Evolutionary conservation across 2,797 vertebrate species (phyloP).

Genomic region (Platyrinchus mystaceus): DNA sequence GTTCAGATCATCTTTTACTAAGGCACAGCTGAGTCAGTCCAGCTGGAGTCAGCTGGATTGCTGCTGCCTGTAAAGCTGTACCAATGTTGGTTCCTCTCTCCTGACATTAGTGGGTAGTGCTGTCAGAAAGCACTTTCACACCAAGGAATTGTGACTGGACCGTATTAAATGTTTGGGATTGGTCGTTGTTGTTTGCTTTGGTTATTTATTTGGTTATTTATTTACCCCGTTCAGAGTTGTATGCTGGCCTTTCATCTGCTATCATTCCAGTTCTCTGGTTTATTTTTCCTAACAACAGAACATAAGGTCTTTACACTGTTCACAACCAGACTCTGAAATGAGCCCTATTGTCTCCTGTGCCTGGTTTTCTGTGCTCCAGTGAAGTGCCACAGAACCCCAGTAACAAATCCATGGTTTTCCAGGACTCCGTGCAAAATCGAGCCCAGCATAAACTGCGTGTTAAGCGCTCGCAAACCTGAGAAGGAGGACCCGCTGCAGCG

Average conservation of each 20-base stretch:
- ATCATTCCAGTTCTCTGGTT: background rate
- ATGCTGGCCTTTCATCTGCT: background rate
- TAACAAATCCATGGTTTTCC: background rate
- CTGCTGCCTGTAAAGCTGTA: background rate
- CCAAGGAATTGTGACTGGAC: background rate
- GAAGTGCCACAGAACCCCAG: background rate
- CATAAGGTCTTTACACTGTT: background rate
- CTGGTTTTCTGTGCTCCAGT: background rate
- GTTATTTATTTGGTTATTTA: background rate
- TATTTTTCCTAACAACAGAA: background rate
- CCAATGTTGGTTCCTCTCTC: background rate
- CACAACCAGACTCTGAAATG: background rate
- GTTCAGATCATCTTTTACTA: background rate
- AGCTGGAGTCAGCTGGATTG: background rate
- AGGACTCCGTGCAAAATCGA: conserved; percentile 97
- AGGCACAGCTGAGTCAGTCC: background rate
- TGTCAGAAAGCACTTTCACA: background rate
- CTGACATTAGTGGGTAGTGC: background rate
- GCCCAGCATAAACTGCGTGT: conserved; percentile 84
- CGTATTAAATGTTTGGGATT: background rate
- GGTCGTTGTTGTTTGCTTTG: background rate
- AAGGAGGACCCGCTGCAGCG: conserved; percentile 87
- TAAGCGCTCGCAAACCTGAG: conserved; percentile 86
- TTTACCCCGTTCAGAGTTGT: background rate
- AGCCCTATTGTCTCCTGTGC: background rate